These are phyloP conservation scores for Bombycilla garrulus DNA, from an alignment of 2,113 vertebrate species.

Conservation along the genomic window DNA sequence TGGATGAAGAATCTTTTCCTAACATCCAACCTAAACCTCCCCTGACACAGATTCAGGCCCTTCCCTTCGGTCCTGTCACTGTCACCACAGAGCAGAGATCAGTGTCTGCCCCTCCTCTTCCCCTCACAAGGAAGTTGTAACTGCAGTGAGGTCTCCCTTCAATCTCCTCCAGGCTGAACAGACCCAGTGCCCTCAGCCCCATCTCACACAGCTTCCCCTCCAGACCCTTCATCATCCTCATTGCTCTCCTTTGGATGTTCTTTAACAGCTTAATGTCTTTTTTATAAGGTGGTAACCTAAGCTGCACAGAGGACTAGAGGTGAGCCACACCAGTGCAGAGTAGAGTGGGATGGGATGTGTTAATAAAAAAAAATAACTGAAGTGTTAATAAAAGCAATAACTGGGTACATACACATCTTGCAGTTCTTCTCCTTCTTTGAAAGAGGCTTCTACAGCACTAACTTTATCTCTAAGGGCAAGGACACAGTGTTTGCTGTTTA, in stretches of 20 bases:
- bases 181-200: fast-evolving
- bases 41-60: background rate
- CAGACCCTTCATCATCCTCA: fast-evolving
- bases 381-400: background rate
- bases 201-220: fast-evolving
- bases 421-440: background rate
- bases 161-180: background rate
- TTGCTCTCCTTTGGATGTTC: background rate
- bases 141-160: background rate
- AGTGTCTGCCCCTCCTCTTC: background rate
- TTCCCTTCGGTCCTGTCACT: fast-evolving
- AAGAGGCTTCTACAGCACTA: background rate
- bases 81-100: background rate
- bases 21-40: background rate
- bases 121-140: fast-evolving
- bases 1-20: background rate
- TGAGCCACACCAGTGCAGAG: background rate
- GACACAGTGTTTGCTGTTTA: background rate
- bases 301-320: fast-evolving
- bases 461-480: background rate
- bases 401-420: background rate
- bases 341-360: background rate
- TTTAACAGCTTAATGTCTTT: background rate
- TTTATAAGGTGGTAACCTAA: background rate
- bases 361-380: too few relatives aligned